Evolutionary conservation across 1,140 invertebrate genomes (phyloP).

Genomic region (Diachasmimorpha longicaudata): DNA sequence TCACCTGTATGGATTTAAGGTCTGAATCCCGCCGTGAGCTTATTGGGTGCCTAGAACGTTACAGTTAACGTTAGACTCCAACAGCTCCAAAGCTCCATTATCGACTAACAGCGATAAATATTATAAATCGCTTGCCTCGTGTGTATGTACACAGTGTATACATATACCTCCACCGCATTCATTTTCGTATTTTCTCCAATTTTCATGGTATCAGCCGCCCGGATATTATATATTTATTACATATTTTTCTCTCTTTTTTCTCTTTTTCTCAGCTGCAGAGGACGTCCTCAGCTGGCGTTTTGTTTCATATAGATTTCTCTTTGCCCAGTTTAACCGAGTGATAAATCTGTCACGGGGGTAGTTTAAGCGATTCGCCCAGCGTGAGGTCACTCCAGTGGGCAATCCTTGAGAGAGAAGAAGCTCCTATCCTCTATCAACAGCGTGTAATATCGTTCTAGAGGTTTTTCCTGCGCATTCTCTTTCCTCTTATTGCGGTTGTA

Average conservation of each 20-base stretch:
- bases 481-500: background rate
- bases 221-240: background rate
- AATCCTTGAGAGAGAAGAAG: background rate
- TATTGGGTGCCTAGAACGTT: background rate
- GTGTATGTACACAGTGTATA: no score
- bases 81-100: constrained; percentile 54
- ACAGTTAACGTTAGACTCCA: constrained; percentile 1
- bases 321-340: background rate
- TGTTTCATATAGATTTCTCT: background rate
- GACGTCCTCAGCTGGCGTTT: background rate
- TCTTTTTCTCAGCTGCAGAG: background rate
- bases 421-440: background rate
- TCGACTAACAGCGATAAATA: constrained; percentile 56
- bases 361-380: background rate
- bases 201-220: background rate
- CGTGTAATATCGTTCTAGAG: background rate
- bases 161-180: background rate
- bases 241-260: background rate
- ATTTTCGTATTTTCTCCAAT: background rate
- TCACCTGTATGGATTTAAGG: constrained; percentile 18
- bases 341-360: background rate
- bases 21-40: background rate
- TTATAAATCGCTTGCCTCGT: constrained; percentile 50
- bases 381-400: background rate
- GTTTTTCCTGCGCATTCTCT: background rate